Base-by-base conservation (phyloP, 1,140 invertebrate genomes). In the Centruroides sculpturatus region DNA sequence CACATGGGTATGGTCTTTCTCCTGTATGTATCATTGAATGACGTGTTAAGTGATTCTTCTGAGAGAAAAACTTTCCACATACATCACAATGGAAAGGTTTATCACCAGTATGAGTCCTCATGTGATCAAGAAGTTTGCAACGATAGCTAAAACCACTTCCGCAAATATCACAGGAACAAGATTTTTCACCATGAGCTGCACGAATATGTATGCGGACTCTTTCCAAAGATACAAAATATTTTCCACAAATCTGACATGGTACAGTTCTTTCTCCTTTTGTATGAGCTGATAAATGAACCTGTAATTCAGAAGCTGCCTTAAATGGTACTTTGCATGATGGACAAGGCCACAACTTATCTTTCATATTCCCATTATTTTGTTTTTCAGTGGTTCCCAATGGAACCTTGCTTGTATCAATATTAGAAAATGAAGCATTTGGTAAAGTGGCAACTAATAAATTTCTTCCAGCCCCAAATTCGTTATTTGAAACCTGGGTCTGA, bases 1-100 rank as follows among this genome's bases (percentile, higher is more conserved):
- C 87, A 70, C 89, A 94, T 49, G 83, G 82, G 72, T 91, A 92
- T 73, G 92, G 92, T 47, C 84, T 80, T 69, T 94, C 90, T 9
- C 87, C 87, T 0, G 90, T 93, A 71, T 95, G 91, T 55, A 92
- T 92, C 69, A 70, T 69, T 55, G 65, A 62, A 61, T 70, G 69
- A 12, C 69, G 65, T 51, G 64, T 67, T 35, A 70, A 61, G 59
- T 70, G 69, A 51, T 69, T 68, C 54, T 69, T 69, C 50, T 70
- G 68, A 34, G 67, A 68, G 50, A 70, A 70, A 34, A 64, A 59
- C 49, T 67, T 62, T 13, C 67, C 66, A 64, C 69, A 70, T 10
- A 67, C 62, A 47, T 70, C 69, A 63, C 69, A 70, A 47, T 69
- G 64, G 56, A 69, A 70, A 53, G 69, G 69, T 57, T 69, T 69